These are phyloP conservation scores for Rhinichthys klamathensis DNA, from an alignment of 2,113 vertebrate species.

Conservation along the genomic window DNA sequence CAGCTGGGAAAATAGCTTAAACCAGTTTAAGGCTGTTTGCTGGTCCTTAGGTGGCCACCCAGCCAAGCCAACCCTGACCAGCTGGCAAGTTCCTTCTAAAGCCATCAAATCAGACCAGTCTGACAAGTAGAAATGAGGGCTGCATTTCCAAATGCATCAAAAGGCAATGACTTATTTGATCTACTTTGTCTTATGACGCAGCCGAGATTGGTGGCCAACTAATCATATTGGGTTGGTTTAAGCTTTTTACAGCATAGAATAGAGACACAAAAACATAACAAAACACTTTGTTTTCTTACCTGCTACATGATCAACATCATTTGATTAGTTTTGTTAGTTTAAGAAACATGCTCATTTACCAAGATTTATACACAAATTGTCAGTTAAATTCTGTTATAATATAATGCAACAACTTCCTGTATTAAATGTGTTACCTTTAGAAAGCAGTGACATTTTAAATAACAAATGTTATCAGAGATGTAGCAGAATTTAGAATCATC, in stretches of 20 bases:
- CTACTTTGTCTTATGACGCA: not conserved
- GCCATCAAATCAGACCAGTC: not conserved
- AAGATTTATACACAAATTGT: not conserved
- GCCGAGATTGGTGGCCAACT: not conserved
- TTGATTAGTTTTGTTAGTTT: not conserved
- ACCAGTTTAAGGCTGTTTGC: not conserved
- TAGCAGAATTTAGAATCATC: not conserved
- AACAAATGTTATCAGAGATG: slow-evolving; percentile 6
- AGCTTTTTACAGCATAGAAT: not conserved
- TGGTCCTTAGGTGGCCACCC: no score
- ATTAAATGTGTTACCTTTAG: not conserved
- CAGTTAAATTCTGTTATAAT: not conserved
- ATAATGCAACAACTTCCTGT: not conserved
- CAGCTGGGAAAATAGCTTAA: not conserved
- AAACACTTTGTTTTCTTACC: not conserved
- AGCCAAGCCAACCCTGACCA: no score
- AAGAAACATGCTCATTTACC: not conserved
- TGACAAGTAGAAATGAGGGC: not conserved
- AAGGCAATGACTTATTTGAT: not conserved
- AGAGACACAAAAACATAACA: not conserved
- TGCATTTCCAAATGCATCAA: not conserved
- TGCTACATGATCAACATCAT: not conserved
- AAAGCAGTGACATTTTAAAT: not conserved
- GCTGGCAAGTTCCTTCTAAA: not conserved
- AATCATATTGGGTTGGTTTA: not conserved